phyloP scores from a whole-genome alignment of 1,140 invertebrate species.

The Samia ricini region DNA sequence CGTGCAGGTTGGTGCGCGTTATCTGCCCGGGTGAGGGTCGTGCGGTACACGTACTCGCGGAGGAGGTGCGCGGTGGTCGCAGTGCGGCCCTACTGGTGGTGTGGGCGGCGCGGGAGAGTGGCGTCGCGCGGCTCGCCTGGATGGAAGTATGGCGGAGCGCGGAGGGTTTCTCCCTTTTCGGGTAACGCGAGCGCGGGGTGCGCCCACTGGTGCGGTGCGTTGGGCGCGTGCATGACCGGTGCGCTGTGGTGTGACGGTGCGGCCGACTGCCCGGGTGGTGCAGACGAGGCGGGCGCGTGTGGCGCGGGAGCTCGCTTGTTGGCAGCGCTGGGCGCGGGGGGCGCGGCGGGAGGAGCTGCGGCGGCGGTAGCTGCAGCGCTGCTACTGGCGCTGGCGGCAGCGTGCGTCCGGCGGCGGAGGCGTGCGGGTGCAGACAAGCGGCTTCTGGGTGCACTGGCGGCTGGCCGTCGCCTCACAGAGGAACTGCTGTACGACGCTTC shows the following conservation, averaged over 20 bases:
- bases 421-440: constrained; percentile 52
- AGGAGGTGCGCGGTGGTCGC: constrained; percentile 54
- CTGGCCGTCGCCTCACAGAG: constrained; percentile 77
- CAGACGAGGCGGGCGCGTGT: constrained; percentile 54
- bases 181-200: constrained; percentile 50
- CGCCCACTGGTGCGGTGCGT: constrained; percentile 39
- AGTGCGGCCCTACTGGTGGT: constrained; percentile 47
- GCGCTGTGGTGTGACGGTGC: constrained; percentile 53
- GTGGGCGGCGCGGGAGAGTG: constrained; percentile 54
- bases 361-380: constrained; percentile 61
- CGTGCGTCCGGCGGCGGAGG: constrained; percentile 62
- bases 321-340: constrained; percentile 64
- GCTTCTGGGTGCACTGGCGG: constrained; percentile 77
- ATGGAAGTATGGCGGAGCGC: constrained; percentile 62
- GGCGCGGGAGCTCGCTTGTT: constrained; percentile 45
- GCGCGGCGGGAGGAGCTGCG: constrained; percentile 56
- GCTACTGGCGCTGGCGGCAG: constrained; percentile 32
- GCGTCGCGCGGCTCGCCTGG: constrained; percentile 47
- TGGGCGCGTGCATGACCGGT: constrained; percentile 58
- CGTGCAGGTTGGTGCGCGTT: constrained; percentile 80
- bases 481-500: constrained; percentile 80
- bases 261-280: constrained; percentile 56
- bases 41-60: constrained; percentile 76
- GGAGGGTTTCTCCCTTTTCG: constrained; percentile 14
- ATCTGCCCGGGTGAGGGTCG: constrained; percentile 85